Base-by-base conservation (phyloP, 2,888 invertebrate genomes). In the Pheosia gnoma region DNA sequence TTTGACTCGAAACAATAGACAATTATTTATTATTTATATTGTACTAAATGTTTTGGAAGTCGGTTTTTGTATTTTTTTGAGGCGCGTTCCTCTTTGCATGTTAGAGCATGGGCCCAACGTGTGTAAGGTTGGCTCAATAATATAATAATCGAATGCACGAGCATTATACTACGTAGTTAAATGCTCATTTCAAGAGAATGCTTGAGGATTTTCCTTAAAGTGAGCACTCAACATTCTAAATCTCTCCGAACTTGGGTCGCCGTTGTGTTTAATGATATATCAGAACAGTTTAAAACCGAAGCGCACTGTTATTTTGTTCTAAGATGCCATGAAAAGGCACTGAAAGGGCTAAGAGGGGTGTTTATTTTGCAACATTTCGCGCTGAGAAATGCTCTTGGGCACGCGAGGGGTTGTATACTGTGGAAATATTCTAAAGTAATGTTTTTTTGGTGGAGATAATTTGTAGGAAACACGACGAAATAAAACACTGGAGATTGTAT, bases 321-420 rank as follows among this genome's bases (percentile, higher is more conserved):
- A 9, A 39, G 9, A 39, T 39, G 4, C 13, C 39, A 13, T 39
- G 10, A 8, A 39, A 3, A 9, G 55, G 39, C 39, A 39, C 4
- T 55, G n/a, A 39, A 5, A 55, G 55, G 55, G 39, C 39, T 39
- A 55, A 55, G 39, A 38, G 55, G 38, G 39, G 55, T n/a, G 11
- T 10, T 37, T 55, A 39, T 38, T 53, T 36, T 55, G 39, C 39
- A 55, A 39, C 39, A 39, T 39, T 9, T 39, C 39, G n/a, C 39
- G 39, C 5, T 39, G 7, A 39, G 55, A 55, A n/a, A 55, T 55
- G 38, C 36, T 39, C n/a, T 11, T 2, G n/a, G 6, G 38, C n/a
- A 5, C 53, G 11, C 36, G 39, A n/a, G n/a, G 39, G 53, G 36
- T 53, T 53, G 4, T 4, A 37, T 5, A 13, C 25, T 52, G 51